Evolutionary conservation across 1,140 invertebrate species (phyloP).

Genomic region (Eubasilissa regina): DNA sequence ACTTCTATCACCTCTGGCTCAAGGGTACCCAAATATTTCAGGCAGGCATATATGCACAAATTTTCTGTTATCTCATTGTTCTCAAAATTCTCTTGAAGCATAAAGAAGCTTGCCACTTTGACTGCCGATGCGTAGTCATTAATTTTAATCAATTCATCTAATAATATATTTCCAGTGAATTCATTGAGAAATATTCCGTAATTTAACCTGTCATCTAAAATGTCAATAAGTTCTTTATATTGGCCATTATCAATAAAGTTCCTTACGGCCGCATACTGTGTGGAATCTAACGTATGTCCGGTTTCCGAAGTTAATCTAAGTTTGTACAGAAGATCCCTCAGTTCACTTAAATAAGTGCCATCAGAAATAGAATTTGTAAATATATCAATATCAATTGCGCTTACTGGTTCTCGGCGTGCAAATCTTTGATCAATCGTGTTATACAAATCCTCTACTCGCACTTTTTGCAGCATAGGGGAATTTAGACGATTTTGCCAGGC

Average conservation of each 20-base stretch:
- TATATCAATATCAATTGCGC: constrained; percentile 83
- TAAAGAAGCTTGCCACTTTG: constrained; percentile 83
- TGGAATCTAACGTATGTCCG: constrained; percentile 81
- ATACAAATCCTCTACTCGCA: constrained; percentile 77
- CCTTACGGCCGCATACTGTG: constrained; percentile 85
- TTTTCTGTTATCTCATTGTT: constrained; percentile 79
- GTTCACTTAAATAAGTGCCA: constrained; percentile 74
- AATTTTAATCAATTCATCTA: constrained; percentile 84
- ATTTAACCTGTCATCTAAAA: constrained; percentile 86
- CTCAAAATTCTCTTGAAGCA: constrained; percentile 91
- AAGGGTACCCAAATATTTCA: constrained; percentile 80
- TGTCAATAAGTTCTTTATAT: constrained; percentile 77
- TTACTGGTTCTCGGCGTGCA: constrained; percentile 71
- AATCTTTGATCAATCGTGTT: constrained; percentile 76
- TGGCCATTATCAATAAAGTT: constrained; percentile 76
- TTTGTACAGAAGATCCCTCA: constrained; percentile 79
- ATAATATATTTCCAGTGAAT: constrained; percentile 84
- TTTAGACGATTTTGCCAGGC: constrained; percentile 77
- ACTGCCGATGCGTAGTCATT: constrained; percentile 82
- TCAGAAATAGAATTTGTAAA: constrained; percentile 78
- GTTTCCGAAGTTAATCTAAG: constrained; percentile 81
- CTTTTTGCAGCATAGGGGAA: constrained; percentile 76
- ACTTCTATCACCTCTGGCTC: constrained; percentile 64
- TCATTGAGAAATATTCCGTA: constrained; percentile 93
- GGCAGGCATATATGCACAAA: constrained; percentile 83